These are phyloP conservation scores for Platichthys stellatus DNA, from an alignment of 2,113 vertebrate species.

Conservation along the genomic window DNA sequence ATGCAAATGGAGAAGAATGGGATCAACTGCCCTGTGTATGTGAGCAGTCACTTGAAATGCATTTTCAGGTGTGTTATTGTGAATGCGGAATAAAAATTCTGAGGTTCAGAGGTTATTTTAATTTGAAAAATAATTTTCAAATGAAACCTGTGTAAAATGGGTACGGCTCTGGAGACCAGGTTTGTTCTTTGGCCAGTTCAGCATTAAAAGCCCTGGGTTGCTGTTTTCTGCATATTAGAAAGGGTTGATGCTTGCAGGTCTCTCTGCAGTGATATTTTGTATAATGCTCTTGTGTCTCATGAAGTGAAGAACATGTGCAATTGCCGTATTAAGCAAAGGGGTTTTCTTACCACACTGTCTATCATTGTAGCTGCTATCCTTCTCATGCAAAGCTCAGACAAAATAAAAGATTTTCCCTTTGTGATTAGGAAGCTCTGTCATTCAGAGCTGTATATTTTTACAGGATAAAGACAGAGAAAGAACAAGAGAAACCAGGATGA, in stretches of 20 bases:
- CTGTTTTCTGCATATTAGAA: background rate
- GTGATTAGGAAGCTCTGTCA: slow-evolving; percentile 20
- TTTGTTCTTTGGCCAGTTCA: background rate
- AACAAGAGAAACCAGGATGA: slow-evolving; percentile 33
- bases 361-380: background rate
- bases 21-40: too few relatives aligned
- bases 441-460: background rate
- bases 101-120: too few relatives aligned
- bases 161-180: slow-evolving; percentile 21
- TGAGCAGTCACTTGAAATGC: too few relatives aligned
- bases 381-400: slow-evolving; percentile 2
- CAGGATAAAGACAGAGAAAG: slow-evolving; percentile 13
- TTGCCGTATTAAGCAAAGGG: background rate
- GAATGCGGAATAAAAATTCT: too few relatives aligned
- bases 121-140: too few relatives aligned
- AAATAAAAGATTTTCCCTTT: slow-evolving; percentile 37
- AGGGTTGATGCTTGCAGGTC: slow-evolving; percentile 1
- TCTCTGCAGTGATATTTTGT: slow-evolving; percentile 23
- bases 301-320: background rate
- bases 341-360: background rate
- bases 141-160: background rate
- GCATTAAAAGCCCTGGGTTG: background rate
- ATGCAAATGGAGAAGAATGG: too few relatives aligned
- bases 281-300: background rate
- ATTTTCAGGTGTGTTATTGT: too few relatives aligned